Conservation (phyloP, 2,888 invertebrate genomes). For the Scrobipalpa costella region DNA sequence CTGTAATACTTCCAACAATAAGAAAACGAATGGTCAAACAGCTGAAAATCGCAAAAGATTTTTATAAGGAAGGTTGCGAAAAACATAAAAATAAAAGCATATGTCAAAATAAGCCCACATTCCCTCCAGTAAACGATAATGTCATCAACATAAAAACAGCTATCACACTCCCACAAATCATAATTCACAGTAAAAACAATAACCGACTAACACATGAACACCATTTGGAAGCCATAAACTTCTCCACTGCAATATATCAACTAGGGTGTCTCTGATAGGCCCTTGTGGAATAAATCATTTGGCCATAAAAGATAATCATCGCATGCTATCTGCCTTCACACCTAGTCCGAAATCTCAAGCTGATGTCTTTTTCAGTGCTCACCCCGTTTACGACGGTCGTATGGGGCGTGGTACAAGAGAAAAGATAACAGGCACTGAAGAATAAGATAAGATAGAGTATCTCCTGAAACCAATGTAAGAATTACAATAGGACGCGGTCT, state of each 20-base stretch:
- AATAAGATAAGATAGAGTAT: not conserved
- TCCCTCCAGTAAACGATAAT: not conserved
- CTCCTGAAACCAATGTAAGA: no score
- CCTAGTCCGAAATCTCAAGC: slow-evolving; percentile 61
- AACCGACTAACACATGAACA: slow-evolving; percentile 17
- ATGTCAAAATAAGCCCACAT: not conserved
- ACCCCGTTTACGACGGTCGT: slow-evolving; percentile 55
- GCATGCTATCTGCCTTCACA: slow-evolving; percentile 65
- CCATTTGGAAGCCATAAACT: slow-evolving; percentile 16
- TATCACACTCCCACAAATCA: slow-evolving; percentile 9
- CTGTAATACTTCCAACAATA: not conserved
- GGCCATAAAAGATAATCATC: slow-evolving; percentile 61
- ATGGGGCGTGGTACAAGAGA: slow-evolving; percentile 42
- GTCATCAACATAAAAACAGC: not conserved
- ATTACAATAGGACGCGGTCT: no score
- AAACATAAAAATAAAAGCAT: not conserved
- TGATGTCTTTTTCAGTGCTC: slow-evolving; percentile 70
- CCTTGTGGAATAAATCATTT: slow-evolving; percentile 51
- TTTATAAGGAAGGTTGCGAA: no score
- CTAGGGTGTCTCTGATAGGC: slow-evolving; percentile 33
- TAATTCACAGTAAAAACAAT: slow-evolving; percentile 12
- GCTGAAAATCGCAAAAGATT: no score
- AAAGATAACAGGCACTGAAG: not conserved
- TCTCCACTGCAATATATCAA: slow-evolving; percentile 23
- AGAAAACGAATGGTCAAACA: no score